These are phyloP conservation scores for Pitta sordida DNA, from an alignment of 2,113 vertebrate genomes.

Conservation along the genomic window DNA sequence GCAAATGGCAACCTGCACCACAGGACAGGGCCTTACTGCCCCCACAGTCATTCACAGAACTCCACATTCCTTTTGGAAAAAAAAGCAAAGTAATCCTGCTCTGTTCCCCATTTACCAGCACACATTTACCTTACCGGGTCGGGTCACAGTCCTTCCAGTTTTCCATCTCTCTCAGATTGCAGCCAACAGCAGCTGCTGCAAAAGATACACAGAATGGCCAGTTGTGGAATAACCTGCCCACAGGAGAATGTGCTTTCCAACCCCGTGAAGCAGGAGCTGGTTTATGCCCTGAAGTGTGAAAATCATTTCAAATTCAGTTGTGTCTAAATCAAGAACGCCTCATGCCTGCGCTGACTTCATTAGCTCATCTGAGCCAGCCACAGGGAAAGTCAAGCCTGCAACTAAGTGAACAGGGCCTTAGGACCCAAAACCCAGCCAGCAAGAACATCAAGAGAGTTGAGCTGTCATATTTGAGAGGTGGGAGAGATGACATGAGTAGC, in stretches of 20 bases:
- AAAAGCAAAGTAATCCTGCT: background rate
- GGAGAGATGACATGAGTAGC: background rate
- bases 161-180: background rate
- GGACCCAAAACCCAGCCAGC: conserved; percentile 20
- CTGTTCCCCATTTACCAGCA: background rate
- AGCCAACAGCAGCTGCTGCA: background rate
- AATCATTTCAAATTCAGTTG: conserved; percentile 20
- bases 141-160: background rate
- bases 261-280: background rate
- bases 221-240: background rate
- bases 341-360: background rate
- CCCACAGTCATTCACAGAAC: background rate
- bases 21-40: background rate
- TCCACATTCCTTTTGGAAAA: background rate
- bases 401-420: background rate
- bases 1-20: background rate
- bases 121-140: background rate
- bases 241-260: background rate
- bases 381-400: background rate
- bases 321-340: background rate
- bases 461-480: background rate
- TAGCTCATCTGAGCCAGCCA: conserved; percentile 3
- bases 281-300: background rate
- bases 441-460: background rate
- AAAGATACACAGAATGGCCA: background rate